Percentiles rank a stretch among this genome's conserved stretches.
Conservation (phyloP, 1,140 invertebrate species). For the Drosophila littoralis region DNA sequence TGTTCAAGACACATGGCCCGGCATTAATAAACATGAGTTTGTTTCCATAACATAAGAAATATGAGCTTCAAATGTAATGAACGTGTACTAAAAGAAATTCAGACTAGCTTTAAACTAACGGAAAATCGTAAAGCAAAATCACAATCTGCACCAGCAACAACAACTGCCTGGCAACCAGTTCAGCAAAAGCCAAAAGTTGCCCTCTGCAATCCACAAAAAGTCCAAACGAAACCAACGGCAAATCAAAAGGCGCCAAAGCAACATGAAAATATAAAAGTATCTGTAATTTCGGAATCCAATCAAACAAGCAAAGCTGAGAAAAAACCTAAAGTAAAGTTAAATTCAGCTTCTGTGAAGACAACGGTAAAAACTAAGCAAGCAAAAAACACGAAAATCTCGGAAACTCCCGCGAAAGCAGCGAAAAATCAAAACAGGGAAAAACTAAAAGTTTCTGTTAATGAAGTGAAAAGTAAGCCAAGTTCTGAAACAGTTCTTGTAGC, state of each 20-base stretch:
- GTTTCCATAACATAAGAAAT: neutral
- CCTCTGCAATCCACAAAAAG: neutral
- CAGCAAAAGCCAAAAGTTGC: constrained; percentile 1
- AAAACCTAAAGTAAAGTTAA: too few relatives aligned
- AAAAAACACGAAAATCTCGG: neutral
- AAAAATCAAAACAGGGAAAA: too few relatives aligned
- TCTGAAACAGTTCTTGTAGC: too few relatives aligned
- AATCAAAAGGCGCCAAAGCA: neutral
- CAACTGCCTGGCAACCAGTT: neutral
- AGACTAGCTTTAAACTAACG: constrained; percentile 8
- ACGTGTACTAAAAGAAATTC: constrained; percentile 27
- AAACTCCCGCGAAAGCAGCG: too few relatives aligned
- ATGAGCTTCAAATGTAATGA: neutral
- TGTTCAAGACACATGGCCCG: constrained; percentile 53
- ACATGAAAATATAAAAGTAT: too few relatives aligned
- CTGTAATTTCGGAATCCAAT: too few relatives aligned
- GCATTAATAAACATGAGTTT: neutral
- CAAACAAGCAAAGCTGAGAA: too few relatives aligned
- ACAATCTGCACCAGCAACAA: neutral
- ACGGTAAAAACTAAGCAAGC: neutral
- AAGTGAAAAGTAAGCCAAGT: too few relatives aligned
- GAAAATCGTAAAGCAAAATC: neutral
- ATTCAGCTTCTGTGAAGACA: too few relatives aligned
- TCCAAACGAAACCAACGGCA: neutral
- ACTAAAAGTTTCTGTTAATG: too few relatives aligned